These are phyloP conservation scores for Myotis pilosus DNA, from an alignment of 2,797 vertebrate species.

Conservation along the genomic window DNA sequence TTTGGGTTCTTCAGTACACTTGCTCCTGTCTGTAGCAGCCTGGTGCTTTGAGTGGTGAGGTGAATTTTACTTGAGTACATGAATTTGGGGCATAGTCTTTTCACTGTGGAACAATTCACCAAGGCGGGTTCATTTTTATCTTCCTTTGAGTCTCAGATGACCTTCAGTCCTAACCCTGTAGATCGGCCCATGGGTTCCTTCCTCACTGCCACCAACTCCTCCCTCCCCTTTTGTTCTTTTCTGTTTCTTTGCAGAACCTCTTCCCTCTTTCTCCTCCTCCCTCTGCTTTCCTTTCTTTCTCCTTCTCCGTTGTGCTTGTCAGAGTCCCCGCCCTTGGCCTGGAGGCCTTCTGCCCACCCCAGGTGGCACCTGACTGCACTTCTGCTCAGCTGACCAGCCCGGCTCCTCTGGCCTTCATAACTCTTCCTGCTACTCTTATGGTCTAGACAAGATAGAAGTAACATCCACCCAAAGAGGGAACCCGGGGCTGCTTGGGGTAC, in stretches of 20 bases:
- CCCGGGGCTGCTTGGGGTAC: neutral
- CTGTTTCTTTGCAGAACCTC: neutral
- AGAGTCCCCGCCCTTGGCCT: no score
- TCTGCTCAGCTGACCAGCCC: neutral
- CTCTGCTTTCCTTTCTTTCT: neutral
- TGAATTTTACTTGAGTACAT: neutral
- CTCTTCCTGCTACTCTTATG: neutral
- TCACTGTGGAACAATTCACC: neutral
- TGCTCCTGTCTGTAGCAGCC: neutral
- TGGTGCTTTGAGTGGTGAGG: neutral
- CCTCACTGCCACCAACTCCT: no score
- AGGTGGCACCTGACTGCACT: neutral
- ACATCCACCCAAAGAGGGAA: neutral
- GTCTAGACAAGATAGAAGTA: neutral
- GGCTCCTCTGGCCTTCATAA: neutral
- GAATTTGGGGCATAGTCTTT: neutral
- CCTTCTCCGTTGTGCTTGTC: neutral
- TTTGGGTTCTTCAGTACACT: neutral
- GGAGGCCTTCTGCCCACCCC: neutral
- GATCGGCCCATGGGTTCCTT: neutral
- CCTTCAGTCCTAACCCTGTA: neutral
- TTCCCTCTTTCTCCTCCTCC: neutral
- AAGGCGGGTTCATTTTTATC: neutral
- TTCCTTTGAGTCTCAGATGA: neutral
- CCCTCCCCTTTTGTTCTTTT: neutral